phyloP scores from a whole-genome alignment of 1,140 invertebrate genomes.

The Agrypnia vestita region DNA sequence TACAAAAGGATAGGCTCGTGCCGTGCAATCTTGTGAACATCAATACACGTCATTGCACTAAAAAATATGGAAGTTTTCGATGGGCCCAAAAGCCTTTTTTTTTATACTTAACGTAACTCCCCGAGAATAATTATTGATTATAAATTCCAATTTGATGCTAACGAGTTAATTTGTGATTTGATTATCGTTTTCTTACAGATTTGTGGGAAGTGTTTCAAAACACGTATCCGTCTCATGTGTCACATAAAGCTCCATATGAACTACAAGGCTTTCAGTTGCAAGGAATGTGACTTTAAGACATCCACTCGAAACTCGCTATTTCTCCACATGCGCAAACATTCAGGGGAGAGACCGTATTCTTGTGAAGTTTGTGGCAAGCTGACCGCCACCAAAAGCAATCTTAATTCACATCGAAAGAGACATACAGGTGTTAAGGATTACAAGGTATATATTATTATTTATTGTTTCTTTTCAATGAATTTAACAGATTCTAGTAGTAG shows the following conservation, averaged over 20 bases:
- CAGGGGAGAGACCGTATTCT: constrained; percentile 67
- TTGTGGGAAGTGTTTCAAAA: constrained; percentile 34
- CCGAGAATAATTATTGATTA: too few species aligned
- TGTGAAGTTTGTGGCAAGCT: constrained; percentile 67
- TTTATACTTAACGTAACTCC: too few species aligned
- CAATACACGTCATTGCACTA: too few species aligned
- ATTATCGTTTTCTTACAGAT: background rate
- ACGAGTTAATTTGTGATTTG: too few species aligned
- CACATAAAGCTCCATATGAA: constrained; percentile 23
- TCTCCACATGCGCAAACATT: constrained; percentile 69
- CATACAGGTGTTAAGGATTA: constrained; percentile 70
- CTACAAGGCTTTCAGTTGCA: constrained; percentile 33
- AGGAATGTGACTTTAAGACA: constrained; percentile 26
- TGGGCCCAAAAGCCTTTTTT: too few species aligned
- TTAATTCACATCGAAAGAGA: constrained; percentile 65
- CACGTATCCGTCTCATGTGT: constrained; percentile 33
- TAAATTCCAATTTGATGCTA: too few species aligned
- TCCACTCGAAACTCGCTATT: constrained; percentile 62
- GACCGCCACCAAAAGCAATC: constrained; percentile 67
- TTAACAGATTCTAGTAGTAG: background rate
- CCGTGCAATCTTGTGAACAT: too few species aligned
- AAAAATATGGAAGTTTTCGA: too few species aligned
- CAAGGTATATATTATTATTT: constrained; percentile 62
- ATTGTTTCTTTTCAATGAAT: background rate
- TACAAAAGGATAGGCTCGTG: too few species aligned